phyloP scores from a whole-genome alignment of 2,797 vertebrate genomes.

The Erethizon dorsatum region DNA sequence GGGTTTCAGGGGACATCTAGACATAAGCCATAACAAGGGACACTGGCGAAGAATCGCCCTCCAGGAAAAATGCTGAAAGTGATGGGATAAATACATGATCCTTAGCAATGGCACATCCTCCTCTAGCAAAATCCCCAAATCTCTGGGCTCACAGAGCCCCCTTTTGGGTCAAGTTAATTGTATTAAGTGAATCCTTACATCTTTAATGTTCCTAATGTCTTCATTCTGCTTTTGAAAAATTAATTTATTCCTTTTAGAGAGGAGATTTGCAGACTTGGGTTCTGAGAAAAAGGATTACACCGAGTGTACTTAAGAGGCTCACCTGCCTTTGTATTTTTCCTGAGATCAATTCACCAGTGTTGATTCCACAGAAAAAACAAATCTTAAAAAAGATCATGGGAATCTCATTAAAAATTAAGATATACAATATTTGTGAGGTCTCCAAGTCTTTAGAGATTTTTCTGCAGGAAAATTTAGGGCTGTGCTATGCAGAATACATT shows the following conservation, averaged over 20 bases:
- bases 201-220: constrained; percentile 33
- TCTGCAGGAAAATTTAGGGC: constrained; percentile 66
- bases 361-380: constrained; percentile 30
- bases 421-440: constrained; percentile 56
- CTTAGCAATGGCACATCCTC: neutral
- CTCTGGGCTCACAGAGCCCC: neutral
- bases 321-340: constrained; percentile 47
- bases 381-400: neutral
- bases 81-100: neutral
- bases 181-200: neutral
- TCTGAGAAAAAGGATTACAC: constrained; percentile 77
- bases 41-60: neutral
- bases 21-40: neutral
- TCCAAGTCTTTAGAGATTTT: constrained; percentile 55
- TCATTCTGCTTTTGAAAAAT: constrained; percentile 63
- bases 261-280: constrained; percentile 62
- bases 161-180: constrained; percentile 32
- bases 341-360: constrained; percentile 61
- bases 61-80: neutral
- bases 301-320: constrained; percentile 67
- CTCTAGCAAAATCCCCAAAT: neutral
- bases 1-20: neutral
- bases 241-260: constrained; percentile 78
- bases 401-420: constrained; percentile 63
- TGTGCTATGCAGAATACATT: constrained; percentile 30